Evolutionary conservation across 2,797 vertebrate species (phyloP), one percentile per base, ranked within the genome.

Genomic region (Astyanax mexicanus): DNA sequence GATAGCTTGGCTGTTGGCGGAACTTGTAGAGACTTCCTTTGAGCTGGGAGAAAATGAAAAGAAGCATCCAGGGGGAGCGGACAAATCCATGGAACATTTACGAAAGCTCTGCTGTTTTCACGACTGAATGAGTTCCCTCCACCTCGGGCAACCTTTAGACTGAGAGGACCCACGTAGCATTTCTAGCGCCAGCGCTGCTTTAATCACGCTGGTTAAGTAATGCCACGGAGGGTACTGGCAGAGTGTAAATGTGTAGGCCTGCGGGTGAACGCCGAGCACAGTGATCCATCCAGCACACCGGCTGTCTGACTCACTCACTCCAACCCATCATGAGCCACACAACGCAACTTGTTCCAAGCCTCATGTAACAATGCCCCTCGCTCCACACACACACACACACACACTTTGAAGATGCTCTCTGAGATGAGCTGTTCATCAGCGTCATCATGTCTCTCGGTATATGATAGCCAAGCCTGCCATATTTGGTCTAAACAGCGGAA

Each of bases 251-350:
- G 75, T 76, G 75, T 74, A 74, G 72, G 82, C 73, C 67, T 35
- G 57, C 70, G 68, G 81, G 61, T 40, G 69, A 61, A 69, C 38
- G 19, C 62, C 65, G 60, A 42, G 65, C 12, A 66, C 72, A 75
- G 74, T 72, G 65, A 79, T 76, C 76, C 77, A 75, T 72, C 23
- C 5, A 79, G 68, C 69, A 8, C 65, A 81, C 52, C 25, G 72
- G 62, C 72, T 74, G 69, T 80, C 77, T 82, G 78, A 83, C 74
- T 83, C 82, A 83, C 62, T 73, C 80, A 70, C 79, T 77, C 69
- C 62, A 70, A 83, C 80, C 67, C 45, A 62, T 69, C 61, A 62
- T 76, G 71, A 66, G 65, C 68, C 75, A 76, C 65, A 79, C 57
- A 81, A 65, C 42, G 65, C 70, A 79, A 72, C 60, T 79, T 70